phyloP scores from a whole-genome alignment of 2,888 invertebrate genomes.

The Phorcus lineatus region DNA sequence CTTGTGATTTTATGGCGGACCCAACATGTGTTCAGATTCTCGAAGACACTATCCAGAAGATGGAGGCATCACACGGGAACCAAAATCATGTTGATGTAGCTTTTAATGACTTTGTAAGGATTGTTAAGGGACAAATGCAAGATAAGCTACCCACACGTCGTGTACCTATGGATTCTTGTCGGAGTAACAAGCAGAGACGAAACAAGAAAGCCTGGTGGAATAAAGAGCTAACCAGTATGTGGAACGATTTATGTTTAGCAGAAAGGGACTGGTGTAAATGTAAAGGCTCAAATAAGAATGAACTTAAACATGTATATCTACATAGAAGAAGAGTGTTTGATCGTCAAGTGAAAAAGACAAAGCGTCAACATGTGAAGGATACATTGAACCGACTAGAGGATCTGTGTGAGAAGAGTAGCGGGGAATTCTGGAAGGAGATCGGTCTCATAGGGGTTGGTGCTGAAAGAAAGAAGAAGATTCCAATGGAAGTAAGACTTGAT shows the following conservation, averaged over 20 bases:
- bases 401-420: not conserved
- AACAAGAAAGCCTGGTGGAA: not conserved
- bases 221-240: not conserved
- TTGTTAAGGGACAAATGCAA: not conserved
- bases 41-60: not conserved
- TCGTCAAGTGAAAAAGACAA: not conserved
- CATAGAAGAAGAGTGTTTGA: not conserved
- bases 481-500: not conserved
- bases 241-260: slow-evolving; percentile 10
- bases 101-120: not conserved
- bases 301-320: not conserved
- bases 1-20: too few relatives aligned
- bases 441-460: not conserved
- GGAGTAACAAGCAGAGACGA: not conserved
- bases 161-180: not conserved
- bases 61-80: not conserved
- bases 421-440: not conserved
- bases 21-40: too few relatives aligned
- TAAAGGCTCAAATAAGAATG: not conserved
- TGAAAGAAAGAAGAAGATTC: not conserved
- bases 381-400: not conserved
- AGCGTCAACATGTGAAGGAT: not conserved
- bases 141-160: not conserved
- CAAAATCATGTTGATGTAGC: not conserved
- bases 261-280: not conserved